Evolutionary conservation across 2,113 vertebrate genomes (phyloP).

Genomic region (Atractosteus spatula): DNA sequence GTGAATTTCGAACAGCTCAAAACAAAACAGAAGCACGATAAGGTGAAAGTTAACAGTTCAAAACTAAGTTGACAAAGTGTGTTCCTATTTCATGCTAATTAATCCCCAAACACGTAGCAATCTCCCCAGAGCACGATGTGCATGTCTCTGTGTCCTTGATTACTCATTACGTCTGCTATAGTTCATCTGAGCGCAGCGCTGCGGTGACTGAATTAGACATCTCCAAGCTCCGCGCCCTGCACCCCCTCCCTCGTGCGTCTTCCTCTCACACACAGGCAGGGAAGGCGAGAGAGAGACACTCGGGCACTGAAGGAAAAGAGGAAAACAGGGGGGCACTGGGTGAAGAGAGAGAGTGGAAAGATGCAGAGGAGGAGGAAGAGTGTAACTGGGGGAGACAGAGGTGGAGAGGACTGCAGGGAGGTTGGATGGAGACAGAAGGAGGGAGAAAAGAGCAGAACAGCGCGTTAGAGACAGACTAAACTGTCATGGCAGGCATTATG

Average conservation of each 20-base stretch:
- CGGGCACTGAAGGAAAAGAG: no score
- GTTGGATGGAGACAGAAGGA: background rate
- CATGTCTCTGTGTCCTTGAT: slow-evolving; percentile 69
- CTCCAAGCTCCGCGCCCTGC: slow-evolving; percentile 48
- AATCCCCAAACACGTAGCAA: slow-evolving; percentile 54
- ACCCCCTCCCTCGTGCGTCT: slow-evolving; percentile 41
- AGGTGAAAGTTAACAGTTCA: slow-evolving; percentile 60
- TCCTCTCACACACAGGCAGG: slow-evolving; percentile 26
- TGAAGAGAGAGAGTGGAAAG: background rate
- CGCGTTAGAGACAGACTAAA: background rate
- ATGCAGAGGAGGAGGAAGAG: background rate
- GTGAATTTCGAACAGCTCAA: background rate
- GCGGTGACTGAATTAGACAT: slow-evolving; percentile 46
- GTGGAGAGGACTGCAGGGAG: background rate
- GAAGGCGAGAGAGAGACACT: slow-evolving; percentile 26
- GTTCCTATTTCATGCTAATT: slow-evolving; percentile 75
- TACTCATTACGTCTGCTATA: slow-evolving; percentile 72
- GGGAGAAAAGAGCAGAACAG: background rate
- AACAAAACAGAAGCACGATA: slow-evolving; percentile 15
- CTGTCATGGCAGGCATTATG: slow-evolving; percentile 14
- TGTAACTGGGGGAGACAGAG: background rate
- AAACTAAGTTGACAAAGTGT: slow-evolving; percentile 54
- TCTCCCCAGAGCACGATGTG: slow-evolving; percentile 58
- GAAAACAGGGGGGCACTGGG: no score
- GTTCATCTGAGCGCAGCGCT: slow-evolving; percentile 63